Conservation (phyloP, 2,797 vertebrate genomes). For the Falco rusticolus region DNA sequence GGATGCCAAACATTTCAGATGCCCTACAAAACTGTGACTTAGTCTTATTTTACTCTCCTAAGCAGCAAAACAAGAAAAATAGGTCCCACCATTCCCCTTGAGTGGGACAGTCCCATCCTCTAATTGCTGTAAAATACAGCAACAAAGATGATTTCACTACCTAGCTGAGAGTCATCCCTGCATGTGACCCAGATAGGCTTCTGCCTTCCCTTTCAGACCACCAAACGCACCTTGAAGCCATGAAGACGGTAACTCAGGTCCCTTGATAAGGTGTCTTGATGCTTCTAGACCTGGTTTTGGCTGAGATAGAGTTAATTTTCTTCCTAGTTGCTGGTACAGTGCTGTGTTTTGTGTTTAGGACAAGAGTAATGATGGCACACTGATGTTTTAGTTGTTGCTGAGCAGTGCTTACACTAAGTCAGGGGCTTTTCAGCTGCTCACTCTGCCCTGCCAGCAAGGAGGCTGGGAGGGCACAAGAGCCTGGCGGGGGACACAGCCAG, state of each 20-base stretch:
- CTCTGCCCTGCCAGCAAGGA: background rate
- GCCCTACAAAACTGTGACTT: background rate
- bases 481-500: too few species aligned
- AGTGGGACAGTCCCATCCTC: background rate
- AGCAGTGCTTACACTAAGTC: background rate
- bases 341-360: background rate
- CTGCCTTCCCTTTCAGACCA: background rate
- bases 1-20: background rate
- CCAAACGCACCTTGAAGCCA: background rate
- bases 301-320: background rate
- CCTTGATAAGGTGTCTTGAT: background rate
- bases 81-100: rapidly evolving
- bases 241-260: background rate
- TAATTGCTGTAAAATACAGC: background rate
- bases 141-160: background rate
- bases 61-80: background rate
- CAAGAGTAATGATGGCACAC: background rate
- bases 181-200: background rate
- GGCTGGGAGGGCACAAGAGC: background rate
- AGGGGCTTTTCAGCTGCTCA: background rate
- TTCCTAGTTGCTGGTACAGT: background rate
- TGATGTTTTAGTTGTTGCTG: background rate
- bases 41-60: background rate
- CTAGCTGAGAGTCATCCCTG: background rate
- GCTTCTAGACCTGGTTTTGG: background rate